Evolutionary conservation across 2,797 vertebrate species (phyloP).

Genomic region (Ibycter americanus): DNA sequence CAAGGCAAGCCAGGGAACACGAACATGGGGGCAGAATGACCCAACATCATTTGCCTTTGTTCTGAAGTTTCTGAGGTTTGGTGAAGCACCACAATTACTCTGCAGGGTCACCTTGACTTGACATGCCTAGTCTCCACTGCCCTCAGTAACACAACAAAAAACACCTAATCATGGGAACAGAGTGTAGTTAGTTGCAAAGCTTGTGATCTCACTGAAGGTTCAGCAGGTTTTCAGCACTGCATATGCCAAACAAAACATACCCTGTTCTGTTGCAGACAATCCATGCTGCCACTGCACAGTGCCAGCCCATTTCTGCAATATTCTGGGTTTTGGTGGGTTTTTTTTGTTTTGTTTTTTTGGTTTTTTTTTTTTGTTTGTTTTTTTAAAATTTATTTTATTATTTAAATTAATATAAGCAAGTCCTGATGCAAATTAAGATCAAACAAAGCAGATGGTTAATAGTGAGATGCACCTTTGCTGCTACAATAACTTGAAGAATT

Average conservation of each 20-base stretch:
- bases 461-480: not conserved
- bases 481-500: not conserved
- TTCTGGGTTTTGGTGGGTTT: rapidly evolving
- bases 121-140: not conserved
- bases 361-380: no score
- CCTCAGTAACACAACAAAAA: not conserved
- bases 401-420: not conserved
- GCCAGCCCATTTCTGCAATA: not conserved
- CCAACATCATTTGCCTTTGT: not conserved
- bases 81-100: not conserved
- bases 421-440: not conserved
- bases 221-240: not conserved
- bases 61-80: not conserved
- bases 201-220: not conserved
- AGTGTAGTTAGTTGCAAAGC: not conserved
- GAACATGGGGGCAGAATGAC: not conserved
- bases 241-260: not conserved
- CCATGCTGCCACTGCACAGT: not conserved
- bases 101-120: not conserved
- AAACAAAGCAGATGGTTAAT: not conserved
- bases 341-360: no score
- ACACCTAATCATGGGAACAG: not conserved
- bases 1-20: not conserved
- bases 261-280: not conserved
- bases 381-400: not conserved